Evolutionary conservation across 2,797 vertebrate genomes (phyloP).

Genomic region (Sebastes matsubarae): DNA sequence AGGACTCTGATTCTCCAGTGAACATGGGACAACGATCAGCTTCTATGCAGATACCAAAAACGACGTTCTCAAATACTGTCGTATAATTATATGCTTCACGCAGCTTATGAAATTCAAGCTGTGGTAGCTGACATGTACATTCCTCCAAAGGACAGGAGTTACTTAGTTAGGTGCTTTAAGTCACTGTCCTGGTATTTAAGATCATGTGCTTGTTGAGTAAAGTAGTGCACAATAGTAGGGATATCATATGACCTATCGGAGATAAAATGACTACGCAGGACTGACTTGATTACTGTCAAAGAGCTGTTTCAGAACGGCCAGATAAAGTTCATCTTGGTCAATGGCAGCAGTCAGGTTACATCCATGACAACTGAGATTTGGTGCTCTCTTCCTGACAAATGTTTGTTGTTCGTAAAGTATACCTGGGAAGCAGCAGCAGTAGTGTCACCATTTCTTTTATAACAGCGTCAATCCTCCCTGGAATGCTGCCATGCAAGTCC

Average conservation of each 20-base stretch:
- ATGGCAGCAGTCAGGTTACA: constrained; percentile 32
- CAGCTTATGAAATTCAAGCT: constrained; percentile 40
- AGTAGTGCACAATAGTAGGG: constrained; percentile 44
- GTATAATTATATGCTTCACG: constrained; percentile 25
- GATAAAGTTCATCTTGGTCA: constrained; percentile 44
- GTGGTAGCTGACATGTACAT: constrained; percentile 26
- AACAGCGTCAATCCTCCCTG: background rate
- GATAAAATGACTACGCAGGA: constrained; percentile 66
- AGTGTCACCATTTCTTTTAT: background rate
- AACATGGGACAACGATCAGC: constrained; percentile 26
- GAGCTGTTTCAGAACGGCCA: constrained; percentile 31
- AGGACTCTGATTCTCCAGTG: constrained; percentile 50
- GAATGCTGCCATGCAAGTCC: background rate
- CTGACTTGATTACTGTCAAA: constrained; percentile 60
- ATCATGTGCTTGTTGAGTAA: constrained; percentile 53
- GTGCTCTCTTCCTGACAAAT: background rate
- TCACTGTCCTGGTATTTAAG: constrained; percentile 57
- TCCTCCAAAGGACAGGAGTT: constrained; percentile 28
- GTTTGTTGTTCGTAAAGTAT: background rate
- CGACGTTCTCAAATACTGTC: constrained; percentile 10
- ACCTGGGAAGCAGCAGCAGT: background rate
- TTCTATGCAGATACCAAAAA: constrained; percentile 38
- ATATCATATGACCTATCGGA: constrained; percentile 65
- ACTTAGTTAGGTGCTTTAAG: constrained; percentile 33
- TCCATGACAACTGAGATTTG: constrained; percentile 17